Conservation (phyloP, 2,113 vertebrate genomes). For the Corapipo altera region DNA sequence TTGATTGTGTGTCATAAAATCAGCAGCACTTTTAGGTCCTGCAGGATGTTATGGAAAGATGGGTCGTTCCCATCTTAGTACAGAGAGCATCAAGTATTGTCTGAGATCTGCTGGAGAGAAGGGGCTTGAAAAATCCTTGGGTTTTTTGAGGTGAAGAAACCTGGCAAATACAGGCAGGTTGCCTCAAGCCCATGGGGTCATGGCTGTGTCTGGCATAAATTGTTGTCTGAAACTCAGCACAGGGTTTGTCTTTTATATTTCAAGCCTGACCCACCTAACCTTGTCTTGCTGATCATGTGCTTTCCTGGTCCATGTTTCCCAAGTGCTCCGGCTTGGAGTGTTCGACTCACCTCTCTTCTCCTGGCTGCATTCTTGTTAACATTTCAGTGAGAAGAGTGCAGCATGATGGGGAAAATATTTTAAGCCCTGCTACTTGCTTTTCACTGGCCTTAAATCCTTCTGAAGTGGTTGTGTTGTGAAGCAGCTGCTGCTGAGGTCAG, state of each 20-base stretch:
- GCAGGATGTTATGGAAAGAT: neutral
- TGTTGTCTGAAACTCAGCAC: neutral
- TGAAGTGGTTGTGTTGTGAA: neutral
- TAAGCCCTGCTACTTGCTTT: neutral
- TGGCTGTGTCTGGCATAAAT: neutral
- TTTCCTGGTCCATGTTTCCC: neutral
- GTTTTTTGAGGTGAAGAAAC: neutral
- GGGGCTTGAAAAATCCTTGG: neutral
- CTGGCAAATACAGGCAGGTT: neutral
- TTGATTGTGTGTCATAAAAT: neutral
- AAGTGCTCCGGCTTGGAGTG: neutral
- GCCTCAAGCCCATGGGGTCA: neutral
- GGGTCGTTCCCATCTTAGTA: fast-evolving
- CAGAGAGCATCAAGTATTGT: neutral
- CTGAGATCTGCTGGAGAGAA: neutral
- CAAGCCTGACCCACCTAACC: neutral
- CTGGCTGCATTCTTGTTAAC: neutral
- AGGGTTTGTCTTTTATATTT: neutral
- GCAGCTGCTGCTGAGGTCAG: neutral
- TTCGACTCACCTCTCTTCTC: neutral
- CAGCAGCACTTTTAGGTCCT: neutral
- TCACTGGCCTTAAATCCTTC: neutral
- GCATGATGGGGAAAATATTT: neutral
- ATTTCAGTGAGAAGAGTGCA: neutral
- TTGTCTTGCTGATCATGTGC: neutral